phyloP scores from a whole-genome alignment of 2,888 invertebrate genomes.

The Pterobdella sp. region DNA sequence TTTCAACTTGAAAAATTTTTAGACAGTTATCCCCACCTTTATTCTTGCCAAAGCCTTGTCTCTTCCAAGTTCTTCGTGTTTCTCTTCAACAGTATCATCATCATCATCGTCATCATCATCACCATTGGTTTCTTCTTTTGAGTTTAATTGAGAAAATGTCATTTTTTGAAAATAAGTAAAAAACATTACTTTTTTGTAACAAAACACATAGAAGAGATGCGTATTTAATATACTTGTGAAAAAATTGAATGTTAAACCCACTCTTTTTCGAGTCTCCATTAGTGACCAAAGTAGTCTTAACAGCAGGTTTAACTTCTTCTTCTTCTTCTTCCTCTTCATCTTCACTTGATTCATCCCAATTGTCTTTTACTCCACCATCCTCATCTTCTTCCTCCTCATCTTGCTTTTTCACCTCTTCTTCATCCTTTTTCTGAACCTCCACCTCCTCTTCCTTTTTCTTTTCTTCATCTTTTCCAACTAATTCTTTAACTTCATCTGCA shows the following conservation, averaged over 20 bases:
- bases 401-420: slow-evolving; percentile 29
- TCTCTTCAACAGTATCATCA: slow-evolving; percentile 43
- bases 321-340: slow-evolving; percentile 35
- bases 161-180: too few relatives aligned
- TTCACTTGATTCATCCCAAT: slow-evolving; percentile 36
- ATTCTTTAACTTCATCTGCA: not conserved
- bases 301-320: slow-evolving; percentile 32
- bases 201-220: too few relatives aligned
- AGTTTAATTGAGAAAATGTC: too few relatives aligned
- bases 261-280: not conserved
- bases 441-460: not conserved
- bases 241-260: too few relatives aligned
- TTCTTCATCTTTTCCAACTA: not conserved
- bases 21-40: slow-evolving; percentile 39
- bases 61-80: slow-evolving; percentile 49
- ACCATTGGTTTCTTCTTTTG: slow-evolving; percentile 34
- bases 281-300: slow-evolving; percentile 27
- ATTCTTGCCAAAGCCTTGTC: slow-evolving; percentile 41
- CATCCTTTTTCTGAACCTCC: not conserved
- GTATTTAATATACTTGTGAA: too few relatives aligned
- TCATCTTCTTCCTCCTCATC: slow-evolving; percentile 64
- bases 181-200: too few relatives aligned
- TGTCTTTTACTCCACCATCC: slow-evolving; percentile 53
- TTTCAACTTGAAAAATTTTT: not conserved
- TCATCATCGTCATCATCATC: slow-evolving; percentile 55